Base-by-base conservation (phyloP, 2,797 vertebrate species). In the Melanotaenia nigrans region DNA sequence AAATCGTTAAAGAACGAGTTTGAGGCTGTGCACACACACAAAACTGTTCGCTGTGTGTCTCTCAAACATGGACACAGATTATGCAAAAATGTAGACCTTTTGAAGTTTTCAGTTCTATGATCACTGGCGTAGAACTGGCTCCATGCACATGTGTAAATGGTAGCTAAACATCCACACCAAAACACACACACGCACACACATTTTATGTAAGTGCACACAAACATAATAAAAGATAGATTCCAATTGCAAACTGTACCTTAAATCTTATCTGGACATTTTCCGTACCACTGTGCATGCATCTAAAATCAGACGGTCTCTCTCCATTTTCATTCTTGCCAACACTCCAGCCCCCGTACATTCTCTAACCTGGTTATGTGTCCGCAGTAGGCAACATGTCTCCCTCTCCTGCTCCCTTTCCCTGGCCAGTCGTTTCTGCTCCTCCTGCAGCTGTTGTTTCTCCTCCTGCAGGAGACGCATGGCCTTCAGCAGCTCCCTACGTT, bases 401-500 rank as follows among this genome's bases (percentile, higher is more conserved):
- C 96, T 96, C 87, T 97, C 96, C 73, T 94, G 93, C 74, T 88
- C 94, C 83, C 97, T 91, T 80, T 97, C 96, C 83, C 89, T 94
- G 90, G 95, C 93, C 89, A 97, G 90, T 68, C 93, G 94, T 85
- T 95, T 96, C 90, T 97, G 94, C 88, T 96, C 95, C 83, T 97
- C 96, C 88, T 96, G 95, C 71, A 99, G 96, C 78, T 97, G 96
- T 40, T 91, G 79, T 0, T 96, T 96, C 92, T 98, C 97, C 84
- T 97, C 95, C 89, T 98, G 96, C 81, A 99, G 95, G 83, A 96
- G 92, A 20, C 92, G 88, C 88, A 96, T 95, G 83, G 95, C 91
- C 73, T 96, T 95, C 89, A 96, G 89, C 65, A 99, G 90, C 76
- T 99, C 97, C 92, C 95, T 95, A 79, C 97, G 96, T 93, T 99